Evolutionary conservation across 2,113 vertebrate genomes (phyloP).

Genomic region (Vicugna pacos): DNA sequence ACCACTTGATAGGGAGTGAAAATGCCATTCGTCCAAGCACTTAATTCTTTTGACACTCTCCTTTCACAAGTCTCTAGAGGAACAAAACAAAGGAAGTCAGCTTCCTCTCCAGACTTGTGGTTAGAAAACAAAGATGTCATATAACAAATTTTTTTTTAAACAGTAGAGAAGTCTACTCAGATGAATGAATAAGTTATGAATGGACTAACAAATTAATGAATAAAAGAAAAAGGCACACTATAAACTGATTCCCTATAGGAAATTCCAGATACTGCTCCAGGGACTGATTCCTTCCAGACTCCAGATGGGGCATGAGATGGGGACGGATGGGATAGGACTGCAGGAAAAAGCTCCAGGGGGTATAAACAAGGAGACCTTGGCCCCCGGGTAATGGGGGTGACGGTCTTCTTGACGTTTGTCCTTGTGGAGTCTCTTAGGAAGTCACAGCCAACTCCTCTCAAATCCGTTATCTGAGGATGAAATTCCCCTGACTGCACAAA

Average conservation of each 20-base stretch:
- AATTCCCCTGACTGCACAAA: slow-evolving; percentile 76
- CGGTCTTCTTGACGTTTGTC: slow-evolving; percentile 46
- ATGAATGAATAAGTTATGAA: neutral
- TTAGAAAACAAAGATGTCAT: slow-evolving; percentile 50
- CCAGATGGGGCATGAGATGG: neutral
- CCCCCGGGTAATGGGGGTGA: neutral
- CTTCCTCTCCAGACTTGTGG: neutral
- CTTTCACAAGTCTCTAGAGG: neutral
- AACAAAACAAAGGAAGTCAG: slow-evolving; percentile 41
- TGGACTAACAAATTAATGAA: neutral
- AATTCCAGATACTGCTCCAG: neutral
- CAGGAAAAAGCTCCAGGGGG: slow-evolving; percentile 51
- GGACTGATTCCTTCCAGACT: neutral
- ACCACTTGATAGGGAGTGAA: neutral
- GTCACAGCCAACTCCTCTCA: slow-evolving; percentile 58
- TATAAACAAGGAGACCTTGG: slow-evolving; percentile 74
- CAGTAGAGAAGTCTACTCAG: slow-evolving; percentile 23
- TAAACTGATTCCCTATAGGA: neutral
- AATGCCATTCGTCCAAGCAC: neutral
- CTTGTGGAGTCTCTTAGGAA: slow-evolving; percentile 54
- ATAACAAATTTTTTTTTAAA: slow-evolving; percentile 20
- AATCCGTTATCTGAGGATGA: slow-evolving; percentile 75
- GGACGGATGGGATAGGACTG: neutral
- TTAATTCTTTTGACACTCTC: neutral
- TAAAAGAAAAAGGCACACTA: neutral